phyloP scores from a whole-genome alignment of 2,797 vertebrate species.

The Hyperoplus lanceolatus region DNA sequence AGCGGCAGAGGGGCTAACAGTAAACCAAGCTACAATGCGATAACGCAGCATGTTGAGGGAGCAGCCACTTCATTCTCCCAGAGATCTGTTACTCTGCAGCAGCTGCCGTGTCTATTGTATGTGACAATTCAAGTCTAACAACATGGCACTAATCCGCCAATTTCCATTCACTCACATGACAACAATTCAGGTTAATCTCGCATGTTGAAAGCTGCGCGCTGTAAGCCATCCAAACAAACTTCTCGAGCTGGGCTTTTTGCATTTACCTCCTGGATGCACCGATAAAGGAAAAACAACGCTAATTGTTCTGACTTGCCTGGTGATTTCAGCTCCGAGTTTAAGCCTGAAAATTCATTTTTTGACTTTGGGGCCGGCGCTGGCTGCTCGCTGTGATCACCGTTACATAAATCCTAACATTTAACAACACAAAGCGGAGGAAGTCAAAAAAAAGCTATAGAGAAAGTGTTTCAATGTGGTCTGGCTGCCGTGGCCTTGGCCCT shows the following conservation, averaged over 20 bases:
- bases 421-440: conserved; percentile 80
- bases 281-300: conserved; percentile 59
- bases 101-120: conserved; percentile 77
- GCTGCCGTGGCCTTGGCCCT: conserved; percentile 71
- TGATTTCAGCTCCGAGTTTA: conserved; percentile 58
- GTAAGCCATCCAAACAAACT: conserved; percentile 66
- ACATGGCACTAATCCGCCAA: conserved; percentile 77
- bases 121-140: conserved; percentile 81
- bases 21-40: conserved; percentile 35
- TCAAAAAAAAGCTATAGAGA: conserved; percentile 65
- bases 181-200: conserved; percentile 78
- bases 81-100: conserved; percentile 69
- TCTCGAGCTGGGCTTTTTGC: conserved; percentile 38
- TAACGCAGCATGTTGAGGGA: conserved; percentile 49
- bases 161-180: conserved; percentile 79
- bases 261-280: conserved; percentile 47
- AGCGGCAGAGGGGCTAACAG: conserved; percentile 3
- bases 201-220: conserved; percentile 71
- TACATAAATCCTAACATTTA: conserved; percentile 81
- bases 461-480: conserved; percentile 85
- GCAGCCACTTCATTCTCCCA: conserved; percentile 61
- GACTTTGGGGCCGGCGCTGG: conserved; percentile 43
- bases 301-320: conserved; percentile 63
- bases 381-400: conserved; percentile 73
- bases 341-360: conserved; percentile 64